Evolutionary conservation across 1,140 invertebrate species (phyloP), one percentile per base, ranked within the genome.

Genomic region (Drosophila kepulauana): DNA sequence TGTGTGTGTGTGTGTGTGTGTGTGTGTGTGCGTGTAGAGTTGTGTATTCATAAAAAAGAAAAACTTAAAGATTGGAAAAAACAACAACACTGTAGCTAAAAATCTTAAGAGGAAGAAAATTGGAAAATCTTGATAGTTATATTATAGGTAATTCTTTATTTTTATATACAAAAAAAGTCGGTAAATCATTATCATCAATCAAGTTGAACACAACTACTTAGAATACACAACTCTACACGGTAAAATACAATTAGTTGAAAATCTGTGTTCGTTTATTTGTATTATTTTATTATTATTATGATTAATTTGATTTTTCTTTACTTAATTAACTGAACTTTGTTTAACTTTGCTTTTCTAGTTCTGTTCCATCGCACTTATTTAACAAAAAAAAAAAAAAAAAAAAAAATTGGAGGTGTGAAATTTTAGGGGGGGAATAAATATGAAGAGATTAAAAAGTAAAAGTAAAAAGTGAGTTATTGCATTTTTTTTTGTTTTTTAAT

Each of bases 381-480:
- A 69, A 25, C 25, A 35, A 20, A 43, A 41, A 13, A 28, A 48
- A 68, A 43, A 41, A 13, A 28, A 48, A 68, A 62, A 62, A 57
- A 69, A 46, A 52, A 35, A 28, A 52, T 8, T 7, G n/a, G 10
- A 8, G 43, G 5, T 15, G 20, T 25, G 20, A 25, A 25, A 25
- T 25, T 25, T 25, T 25, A 45, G 3, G 8, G 20, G 15, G 48
- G 13, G 6, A 43, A 54, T 65, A 65, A 28, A 54, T 65, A 81
- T 73, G 72, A 81, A 80, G 71, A 74, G 63, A 73, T 54, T 33
- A 54, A 35, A 54, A 15, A 63, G 67, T 54, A 54, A 33, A 54
- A 54, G 67, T 54, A 54, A 33, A 54, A 54, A 30, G 61, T 43
- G 41, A 75, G 59, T 72, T 81, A 81, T 80, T 81, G 78, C 73